Conservation (phyloP, 2,113 vertebrate species). For the Ia io region DNA sequence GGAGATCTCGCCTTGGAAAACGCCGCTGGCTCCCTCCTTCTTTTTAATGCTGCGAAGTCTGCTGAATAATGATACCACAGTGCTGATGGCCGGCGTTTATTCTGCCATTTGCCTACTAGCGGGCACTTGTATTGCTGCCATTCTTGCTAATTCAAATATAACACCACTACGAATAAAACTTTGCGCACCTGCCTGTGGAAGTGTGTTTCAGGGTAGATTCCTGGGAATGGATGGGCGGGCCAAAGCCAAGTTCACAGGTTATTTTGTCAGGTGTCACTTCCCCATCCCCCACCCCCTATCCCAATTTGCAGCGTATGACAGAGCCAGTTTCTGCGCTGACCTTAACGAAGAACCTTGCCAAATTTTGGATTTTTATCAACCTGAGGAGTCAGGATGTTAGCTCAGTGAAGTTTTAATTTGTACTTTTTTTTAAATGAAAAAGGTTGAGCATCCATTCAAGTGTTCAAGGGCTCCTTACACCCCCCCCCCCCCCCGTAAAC, state of each 20-base stretch:
- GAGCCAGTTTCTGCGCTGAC: background rate
- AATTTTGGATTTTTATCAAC: background rate
- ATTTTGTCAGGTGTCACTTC: too few relatives aligned
- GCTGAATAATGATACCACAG: rapidly evolving
- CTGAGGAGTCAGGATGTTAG: background rate
- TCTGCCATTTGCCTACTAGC: background rate
- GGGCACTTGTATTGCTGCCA: background rate
- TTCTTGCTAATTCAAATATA: background rate
- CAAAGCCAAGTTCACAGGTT: background rate
- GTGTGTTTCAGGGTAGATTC: background rate
- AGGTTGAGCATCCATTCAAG: background rate
- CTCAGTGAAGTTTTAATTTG: background rate
- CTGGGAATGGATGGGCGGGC: background rate
- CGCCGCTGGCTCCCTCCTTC: background rate
- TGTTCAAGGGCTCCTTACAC: background rate
- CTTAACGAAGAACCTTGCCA: background rate
- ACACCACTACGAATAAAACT: background rate
- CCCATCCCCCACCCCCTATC: too few relatives aligned
- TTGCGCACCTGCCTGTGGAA: background rate
- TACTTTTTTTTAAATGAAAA: background rate
- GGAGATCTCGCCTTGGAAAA: background rate
- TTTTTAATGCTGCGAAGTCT: background rate
- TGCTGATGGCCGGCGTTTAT: too few relatives aligned
- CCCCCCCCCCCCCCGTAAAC: too few relatives aligned
- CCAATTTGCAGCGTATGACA: background rate